Evolutionary conservation across 2,113 vertebrate species (phyloP).

Genomic region (Rhinolophus sinicus): DNA sequence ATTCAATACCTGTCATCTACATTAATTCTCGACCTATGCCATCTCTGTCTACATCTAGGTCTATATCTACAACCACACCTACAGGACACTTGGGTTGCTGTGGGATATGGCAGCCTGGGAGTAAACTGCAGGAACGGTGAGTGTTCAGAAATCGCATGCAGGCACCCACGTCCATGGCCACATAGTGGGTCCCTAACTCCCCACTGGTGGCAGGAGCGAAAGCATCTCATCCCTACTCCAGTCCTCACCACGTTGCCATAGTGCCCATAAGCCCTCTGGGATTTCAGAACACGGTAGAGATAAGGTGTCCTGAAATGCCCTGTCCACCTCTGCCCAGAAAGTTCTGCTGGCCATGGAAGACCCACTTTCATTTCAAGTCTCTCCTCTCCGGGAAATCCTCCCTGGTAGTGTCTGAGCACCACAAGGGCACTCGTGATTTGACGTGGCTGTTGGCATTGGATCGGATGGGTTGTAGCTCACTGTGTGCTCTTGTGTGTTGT

Average conservation of each 20-base stretch:
- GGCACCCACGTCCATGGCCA: background rate
- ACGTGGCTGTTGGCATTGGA: background rate
- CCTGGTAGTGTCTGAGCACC: background rate
- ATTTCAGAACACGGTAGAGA: background rate
- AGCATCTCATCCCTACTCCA: background rate
- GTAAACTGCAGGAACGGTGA: background rate
- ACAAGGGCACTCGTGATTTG: background rate
- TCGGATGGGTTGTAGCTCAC: too few relatives aligned
- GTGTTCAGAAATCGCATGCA: background rate
- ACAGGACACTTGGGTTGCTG: background rate
- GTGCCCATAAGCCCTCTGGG: background rate
- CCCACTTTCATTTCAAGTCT: background rate
- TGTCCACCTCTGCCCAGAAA: background rate
- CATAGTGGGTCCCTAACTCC: fast-evolving
- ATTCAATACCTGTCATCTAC: background rate
- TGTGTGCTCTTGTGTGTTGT: background rate
- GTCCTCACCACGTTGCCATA: background rate
- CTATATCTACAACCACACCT: background rate
- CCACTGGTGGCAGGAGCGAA: background rate
- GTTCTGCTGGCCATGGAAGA: background rate
- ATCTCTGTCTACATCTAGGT: background rate
- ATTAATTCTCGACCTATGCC: background rate
- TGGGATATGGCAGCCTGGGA: background rate
- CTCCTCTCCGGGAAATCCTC: background rate
- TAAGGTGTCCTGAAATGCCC: background rate